phyloP scores from a whole-genome alignment of 2,797 vertebrate genomes.

The Spinibarbus caldwelli region DNA sequence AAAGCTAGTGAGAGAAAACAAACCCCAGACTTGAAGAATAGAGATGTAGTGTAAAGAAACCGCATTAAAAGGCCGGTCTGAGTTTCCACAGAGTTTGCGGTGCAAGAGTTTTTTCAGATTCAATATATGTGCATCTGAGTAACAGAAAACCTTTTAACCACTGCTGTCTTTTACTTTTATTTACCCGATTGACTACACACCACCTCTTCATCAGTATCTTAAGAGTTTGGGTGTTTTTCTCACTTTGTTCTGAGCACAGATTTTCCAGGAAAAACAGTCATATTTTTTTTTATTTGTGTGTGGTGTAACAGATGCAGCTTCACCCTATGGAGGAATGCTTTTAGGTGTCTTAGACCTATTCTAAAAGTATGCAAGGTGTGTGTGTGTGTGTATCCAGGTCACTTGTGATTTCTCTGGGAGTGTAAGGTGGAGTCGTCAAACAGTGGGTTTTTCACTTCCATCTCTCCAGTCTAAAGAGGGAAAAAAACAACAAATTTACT shows the following conservation, averaged over 20 bases:
- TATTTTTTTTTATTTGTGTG: neutral
- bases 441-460: slow-evolving; percentile 97
- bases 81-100: slow-evolving; percentile 10
- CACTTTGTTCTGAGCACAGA: slow-evolving; percentile 33
- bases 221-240: neutral
- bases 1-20: neutral
- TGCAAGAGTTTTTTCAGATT: slow-evolving; percentile 12
- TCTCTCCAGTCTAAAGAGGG: slow-evolving; percentile 90
- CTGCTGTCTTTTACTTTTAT: slow-evolving; percentile 1
- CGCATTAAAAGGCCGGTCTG: slow-evolving; percentile 6
- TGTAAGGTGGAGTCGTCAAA: slow-evolving; percentile 88
- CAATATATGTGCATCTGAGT: slow-evolving; percentile 10
- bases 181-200: slow-evolving; percentile 10
- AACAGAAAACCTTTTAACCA: neutral
- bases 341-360: slow-evolving; percentile 7
- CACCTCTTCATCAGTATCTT: neutral
- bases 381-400: slow-evolving; percentile 61
- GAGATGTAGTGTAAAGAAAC: neutral
- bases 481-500: neutral
- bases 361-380: slow-evolving; percentile 2
- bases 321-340: neutral
- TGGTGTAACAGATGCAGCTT: slow-evolving; percentile 1
- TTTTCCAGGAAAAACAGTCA: neutral
- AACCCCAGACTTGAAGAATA: neutral
- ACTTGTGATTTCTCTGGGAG: slow-evolving; percentile 77